Conservation (phyloP, 2,113 vertebrate species). For the Gambusia holbrooki region DNA sequence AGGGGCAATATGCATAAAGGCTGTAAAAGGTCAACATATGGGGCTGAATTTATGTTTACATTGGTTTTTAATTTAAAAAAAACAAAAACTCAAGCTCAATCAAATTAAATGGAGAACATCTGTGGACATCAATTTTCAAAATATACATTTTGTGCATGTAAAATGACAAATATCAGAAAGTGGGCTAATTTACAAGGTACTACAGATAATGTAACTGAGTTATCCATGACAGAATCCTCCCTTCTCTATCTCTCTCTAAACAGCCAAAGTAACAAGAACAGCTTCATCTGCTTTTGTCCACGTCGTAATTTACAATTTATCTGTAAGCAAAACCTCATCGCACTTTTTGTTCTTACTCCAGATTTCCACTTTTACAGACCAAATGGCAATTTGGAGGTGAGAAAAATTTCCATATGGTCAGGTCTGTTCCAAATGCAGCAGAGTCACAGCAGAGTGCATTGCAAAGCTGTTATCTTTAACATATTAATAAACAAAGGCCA, state of each 20-base stretch:
- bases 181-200: background rate
- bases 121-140: no score
- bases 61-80: no score
- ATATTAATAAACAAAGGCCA: slow-evolving; percentile 3
- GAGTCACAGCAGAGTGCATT: background rate
- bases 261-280: background rate
- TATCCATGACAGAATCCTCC: background rate
- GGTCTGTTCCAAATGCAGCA: background rate
- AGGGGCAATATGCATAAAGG: background rate
- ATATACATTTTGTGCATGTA: background rate
- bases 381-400: background rate
- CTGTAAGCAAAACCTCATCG: background rate
- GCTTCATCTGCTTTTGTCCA: slow-evolving; percentile 1
- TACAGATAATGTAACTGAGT: background rate
- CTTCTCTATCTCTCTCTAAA: background rate
- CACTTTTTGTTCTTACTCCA: background rate
- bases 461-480: slow-evolving; percentile 3
- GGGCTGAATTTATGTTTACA: background rate
- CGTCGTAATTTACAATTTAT: background rate
- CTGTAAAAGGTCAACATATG: background rate
- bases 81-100: no score
- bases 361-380: slow-evolving; percentile 4
- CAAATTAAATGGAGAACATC: no score
- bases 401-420: slow-evolving; percentile 6
- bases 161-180: background rate